Conservation (phyloP, 2,888 invertebrate genomes). For the Prionchulus punctatus region DNA sequence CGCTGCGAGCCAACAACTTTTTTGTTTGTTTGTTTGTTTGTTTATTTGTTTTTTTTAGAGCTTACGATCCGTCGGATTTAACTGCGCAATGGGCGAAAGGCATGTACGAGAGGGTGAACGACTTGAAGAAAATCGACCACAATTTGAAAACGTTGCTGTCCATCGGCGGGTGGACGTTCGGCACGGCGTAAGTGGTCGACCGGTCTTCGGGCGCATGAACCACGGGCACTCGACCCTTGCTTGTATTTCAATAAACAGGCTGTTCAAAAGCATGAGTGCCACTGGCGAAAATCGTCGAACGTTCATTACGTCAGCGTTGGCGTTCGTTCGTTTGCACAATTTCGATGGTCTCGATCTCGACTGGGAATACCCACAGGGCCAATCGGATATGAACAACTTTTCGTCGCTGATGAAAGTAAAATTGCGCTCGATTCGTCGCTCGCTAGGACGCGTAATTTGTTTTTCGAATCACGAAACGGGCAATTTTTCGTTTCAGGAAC, state of each 20-base stretch:
- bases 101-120: constrained; percentile 66
- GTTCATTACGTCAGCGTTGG: constrained; percentile 81
- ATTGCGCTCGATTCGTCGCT: no score
- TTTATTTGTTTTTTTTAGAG: constrained; percentile 19
- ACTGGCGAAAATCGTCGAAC: constrained; percentile 72
- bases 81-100: constrained; percentile 82
- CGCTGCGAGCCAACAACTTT: no score
- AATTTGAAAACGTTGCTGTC: constrained; percentile 77
- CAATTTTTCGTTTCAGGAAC: no score
- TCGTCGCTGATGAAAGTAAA: constrained; percentile 70
- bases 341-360: constrained; percentile 65
- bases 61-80: constrained; percentile 30
- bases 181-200: constrained; percentile 48
- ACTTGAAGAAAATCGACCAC: constrained; percentile 69
- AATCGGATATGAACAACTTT: constrained; percentile 78
- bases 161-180: constrained; percentile 91
- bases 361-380: constrained; percentile 33
- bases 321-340: constrained; percentile 67
- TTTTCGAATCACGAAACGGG: no score
- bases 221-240: no score
- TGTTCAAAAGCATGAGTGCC: constrained; percentile 78
- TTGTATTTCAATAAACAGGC: no score
- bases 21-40: background rate
- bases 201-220: no score
- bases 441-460: no score